Percentiles rank a stretch among this genome's conserved stretches.
phyloP scores from a whole-genome alignment of 2,797 vertebrate species.

The Phalanger gymnotis region DNA sequence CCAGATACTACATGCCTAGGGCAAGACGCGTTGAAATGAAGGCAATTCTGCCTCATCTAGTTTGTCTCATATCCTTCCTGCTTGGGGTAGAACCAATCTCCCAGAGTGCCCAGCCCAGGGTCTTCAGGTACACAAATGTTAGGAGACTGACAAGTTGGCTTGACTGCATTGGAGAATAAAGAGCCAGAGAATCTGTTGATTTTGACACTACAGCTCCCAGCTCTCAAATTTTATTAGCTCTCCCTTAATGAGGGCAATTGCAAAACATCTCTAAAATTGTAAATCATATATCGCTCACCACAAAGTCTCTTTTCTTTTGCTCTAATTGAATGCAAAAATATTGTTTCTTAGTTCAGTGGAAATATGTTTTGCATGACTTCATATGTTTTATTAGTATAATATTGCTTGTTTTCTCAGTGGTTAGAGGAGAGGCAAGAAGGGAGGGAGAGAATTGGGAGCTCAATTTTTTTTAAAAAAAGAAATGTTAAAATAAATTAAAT shows the following conservation, averaged over 20 bases:
- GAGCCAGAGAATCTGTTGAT: background rate
- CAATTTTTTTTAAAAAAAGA: background rate
- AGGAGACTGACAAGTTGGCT: background rate
- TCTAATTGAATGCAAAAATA: background rate
- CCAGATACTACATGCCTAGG: background rate
- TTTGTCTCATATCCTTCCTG: background rate
- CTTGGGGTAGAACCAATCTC: background rate
- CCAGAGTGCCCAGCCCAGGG: background rate
- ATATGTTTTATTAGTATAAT: background rate
- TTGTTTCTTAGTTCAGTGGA: background rate
- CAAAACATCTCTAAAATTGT: background rate
- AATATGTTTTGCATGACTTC: background rate
- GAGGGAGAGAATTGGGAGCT: background rate
- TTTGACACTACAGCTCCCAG: background rate
- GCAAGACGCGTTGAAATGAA: background rate
- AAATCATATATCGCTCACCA: background rate
- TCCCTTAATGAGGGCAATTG: background rate
- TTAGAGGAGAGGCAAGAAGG: background rate
- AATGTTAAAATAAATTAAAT: background rate
- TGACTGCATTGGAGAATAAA: background rate
- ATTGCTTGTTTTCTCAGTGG: background rate
- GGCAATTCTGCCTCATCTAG: background rate
- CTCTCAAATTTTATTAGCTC: background rate
- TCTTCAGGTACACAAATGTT: background rate
- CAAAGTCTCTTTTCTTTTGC: background rate